phyloP scores from a whole-genome alignment of 2,888 invertebrate species.

The Pherbina coryleti region DNA sequence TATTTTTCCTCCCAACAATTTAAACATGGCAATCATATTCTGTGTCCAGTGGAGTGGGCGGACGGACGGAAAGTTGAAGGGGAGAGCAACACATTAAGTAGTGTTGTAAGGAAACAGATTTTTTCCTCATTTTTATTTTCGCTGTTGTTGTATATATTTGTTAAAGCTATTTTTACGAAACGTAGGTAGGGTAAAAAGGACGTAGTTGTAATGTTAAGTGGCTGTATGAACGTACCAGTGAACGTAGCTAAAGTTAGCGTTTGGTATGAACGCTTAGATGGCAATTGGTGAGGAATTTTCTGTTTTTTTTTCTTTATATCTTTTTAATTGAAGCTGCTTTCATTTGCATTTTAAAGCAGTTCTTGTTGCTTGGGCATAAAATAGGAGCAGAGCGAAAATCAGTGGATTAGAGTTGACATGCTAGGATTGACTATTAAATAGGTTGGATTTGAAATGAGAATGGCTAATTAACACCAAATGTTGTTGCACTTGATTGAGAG shows the following conservation, averaged over 20 bases:
- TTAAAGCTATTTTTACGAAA: neutral
- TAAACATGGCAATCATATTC: constrained; percentile 56
- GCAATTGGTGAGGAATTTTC: too few species aligned
- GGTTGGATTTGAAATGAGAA: too few species aligned
- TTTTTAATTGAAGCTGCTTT: constrained; percentile 4
- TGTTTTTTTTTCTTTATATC: neutral
- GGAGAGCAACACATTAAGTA: neutral
- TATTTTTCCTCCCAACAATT: constrained; percentile 44
- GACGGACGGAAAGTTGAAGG: neutral
- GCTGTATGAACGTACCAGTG: neutral
- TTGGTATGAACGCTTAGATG: too few species aligned
- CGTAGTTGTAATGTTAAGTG: constrained; percentile 2
- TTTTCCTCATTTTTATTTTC: neutral
- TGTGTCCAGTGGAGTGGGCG: constrained; percentile 37
- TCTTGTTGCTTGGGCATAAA: too few species aligned
- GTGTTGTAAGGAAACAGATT: neutral
- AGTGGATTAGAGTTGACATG: too few species aligned
- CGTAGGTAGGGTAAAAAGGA: neutral
- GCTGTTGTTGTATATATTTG: neutral
- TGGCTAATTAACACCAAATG: too few species aligned
- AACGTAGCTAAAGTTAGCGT: neutral
- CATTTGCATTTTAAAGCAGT: too few species aligned
- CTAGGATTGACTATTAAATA: too few species aligned
- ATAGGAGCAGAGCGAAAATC: too few species aligned
- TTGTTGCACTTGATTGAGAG: too few species aligned